Conservation (phyloP, 2,797 vertebrate genomes). For the Heteromormyrus szaboi region DNA sequence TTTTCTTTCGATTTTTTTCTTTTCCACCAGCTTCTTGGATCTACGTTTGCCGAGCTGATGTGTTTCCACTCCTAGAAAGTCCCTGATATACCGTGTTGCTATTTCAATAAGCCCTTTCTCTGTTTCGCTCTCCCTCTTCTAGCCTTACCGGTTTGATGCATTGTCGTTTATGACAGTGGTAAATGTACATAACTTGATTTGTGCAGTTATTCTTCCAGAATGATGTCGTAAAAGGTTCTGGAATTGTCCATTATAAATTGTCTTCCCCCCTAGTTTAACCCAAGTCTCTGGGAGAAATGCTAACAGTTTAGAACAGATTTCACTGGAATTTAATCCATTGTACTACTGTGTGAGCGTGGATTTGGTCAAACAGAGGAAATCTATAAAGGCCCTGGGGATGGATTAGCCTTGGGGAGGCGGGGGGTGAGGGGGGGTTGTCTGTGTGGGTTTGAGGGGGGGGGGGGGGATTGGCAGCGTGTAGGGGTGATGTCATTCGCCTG, state of each 20-base stretch:
- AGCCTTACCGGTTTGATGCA: neutral
- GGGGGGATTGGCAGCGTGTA: neutral
- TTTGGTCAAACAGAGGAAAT: neutral
- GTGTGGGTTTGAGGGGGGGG: neutral
- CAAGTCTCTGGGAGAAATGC: neutral
- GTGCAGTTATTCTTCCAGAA: neutral
- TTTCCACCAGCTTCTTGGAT: neutral
- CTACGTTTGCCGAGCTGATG: neutral
- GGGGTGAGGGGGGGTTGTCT: neutral
- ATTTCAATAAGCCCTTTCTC: neutral
- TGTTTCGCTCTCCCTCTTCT: neutral
- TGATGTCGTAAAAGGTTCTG: slow-evolving; percentile 16
- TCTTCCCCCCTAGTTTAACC: no score
- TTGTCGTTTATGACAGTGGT: neutral
- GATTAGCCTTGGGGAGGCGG: neutral
- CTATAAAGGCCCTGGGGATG: neutral
- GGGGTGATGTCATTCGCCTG: neutral
- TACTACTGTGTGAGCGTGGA: neutral
- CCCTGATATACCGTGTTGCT: neutral
- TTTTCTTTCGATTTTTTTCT: neutral
- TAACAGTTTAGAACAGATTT: neutral
- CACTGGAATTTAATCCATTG: neutral
- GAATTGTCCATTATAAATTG: neutral
- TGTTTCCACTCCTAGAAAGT: slow-evolving; percentile 3
- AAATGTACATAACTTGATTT: neutral